Conservation (phyloP, 2,888 invertebrate species). For the Dasysyrphus tricinctus region DNA sequence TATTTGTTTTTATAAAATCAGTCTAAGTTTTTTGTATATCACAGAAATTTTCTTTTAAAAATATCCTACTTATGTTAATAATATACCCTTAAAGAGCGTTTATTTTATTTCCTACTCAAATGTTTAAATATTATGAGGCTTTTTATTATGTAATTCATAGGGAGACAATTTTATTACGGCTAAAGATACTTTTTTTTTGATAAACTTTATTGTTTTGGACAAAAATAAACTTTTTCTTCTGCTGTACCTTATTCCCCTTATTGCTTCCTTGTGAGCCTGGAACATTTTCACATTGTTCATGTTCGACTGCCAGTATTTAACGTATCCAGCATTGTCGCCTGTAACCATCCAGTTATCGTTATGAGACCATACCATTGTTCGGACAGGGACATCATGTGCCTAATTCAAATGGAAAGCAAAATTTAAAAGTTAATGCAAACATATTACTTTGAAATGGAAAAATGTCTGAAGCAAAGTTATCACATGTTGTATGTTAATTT, state of each 20-base stretch:
- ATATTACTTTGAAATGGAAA: too few relatives aligned
- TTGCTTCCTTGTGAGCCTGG: constrained; percentile 99
- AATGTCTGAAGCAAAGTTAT: too few relatives aligned
- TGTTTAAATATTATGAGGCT: neutral
- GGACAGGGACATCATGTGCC: constrained; percentile 99
- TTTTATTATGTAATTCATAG: constrained; percentile 25
- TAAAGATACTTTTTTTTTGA: constrained; percentile 48
- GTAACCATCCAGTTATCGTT: constrained; percentile 99
- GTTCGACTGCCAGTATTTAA: constrained; percentile 99
- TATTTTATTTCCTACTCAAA: constrained; percentile 58
- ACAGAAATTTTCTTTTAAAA: constrained; percentile 43
- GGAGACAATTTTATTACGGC: constrained; percentile 30
- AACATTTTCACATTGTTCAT: constrained; percentile 99
- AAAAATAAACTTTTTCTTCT: constrained; percentile 79
- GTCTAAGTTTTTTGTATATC: constrained; percentile 67
- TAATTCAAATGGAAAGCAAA: constrained; percentile 80
- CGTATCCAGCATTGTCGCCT: constrained; percentile 98
- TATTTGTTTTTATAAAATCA: constrained; percentile 53
- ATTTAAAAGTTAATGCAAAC: neutral
- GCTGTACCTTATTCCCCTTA: constrained; percentile 97
- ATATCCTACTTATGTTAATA: constrained; percentile 15
- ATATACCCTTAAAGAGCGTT: constrained; percentile 30
- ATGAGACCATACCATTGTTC: constrained; percentile 99
- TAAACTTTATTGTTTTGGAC: constrained; percentile 71
- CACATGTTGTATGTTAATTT: too few relatives aligned